These are phyloP conservation scores for Chloropsis hardwickii DNA, from an alignment of 2,113 vertebrate genomes.

Conservation along the genomic window DNA sequence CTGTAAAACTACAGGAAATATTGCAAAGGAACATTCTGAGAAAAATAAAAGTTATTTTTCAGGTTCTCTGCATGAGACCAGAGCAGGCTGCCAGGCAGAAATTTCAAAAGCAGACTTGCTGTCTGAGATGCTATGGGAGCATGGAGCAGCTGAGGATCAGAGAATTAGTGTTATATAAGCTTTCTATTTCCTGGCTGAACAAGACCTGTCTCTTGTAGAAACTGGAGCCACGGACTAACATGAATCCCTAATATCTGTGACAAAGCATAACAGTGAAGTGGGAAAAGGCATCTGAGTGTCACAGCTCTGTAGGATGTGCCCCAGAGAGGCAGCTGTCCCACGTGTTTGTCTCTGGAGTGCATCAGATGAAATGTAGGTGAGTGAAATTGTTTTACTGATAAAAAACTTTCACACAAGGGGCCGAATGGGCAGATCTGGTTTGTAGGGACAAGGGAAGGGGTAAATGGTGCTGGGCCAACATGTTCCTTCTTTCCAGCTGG, in stretches of 20 bases:
- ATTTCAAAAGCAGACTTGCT: neutral
- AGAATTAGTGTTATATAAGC: neutral
- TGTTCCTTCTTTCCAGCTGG: neutral
- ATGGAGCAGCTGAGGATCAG: neutral
- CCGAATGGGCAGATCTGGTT: neutral
- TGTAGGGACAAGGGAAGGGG: neutral
- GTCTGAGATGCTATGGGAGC: neutral
- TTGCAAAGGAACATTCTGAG: neutral
- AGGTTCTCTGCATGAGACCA: neutral
- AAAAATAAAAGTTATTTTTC: neutral
- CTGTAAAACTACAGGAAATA: neutral
- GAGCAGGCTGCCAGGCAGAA: neutral
- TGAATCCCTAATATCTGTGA: neutral
- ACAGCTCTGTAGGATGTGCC: neutral
- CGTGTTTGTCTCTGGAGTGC: neutral
- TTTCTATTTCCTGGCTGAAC: neutral
- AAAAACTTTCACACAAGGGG: neutral
- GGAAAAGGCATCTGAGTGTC: neutral
- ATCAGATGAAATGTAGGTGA: neutral
- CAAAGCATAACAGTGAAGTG: rapidly evolving
- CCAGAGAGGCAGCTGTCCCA: neutral
- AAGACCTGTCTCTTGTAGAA: neutral
- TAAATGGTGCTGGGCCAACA: rapidly evolving
- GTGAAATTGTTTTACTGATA: neutral
- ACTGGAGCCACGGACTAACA: neutral